Conservation (phyloP, 2,797 vertebrate genomes). For the Gadopsis bispinosus region DNA sequence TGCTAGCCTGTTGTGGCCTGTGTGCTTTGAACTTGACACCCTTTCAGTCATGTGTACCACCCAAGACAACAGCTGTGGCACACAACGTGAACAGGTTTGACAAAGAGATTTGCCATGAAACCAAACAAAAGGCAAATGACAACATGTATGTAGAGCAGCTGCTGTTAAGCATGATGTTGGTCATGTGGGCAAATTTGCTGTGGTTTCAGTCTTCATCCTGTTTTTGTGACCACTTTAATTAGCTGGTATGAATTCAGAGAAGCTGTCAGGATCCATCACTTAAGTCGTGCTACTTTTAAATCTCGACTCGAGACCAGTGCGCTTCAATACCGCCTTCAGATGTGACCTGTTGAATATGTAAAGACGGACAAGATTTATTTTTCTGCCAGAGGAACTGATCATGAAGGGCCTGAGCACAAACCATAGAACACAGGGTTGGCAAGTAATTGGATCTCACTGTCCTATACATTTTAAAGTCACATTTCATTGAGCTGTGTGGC, state of each 20-base stretch:
- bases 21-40: slow-evolving; percentile 62
- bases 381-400: slow-evolving; percentile 1
- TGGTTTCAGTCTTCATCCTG: slow-evolving; percentile 8
- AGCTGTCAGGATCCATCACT: slow-evolving; percentile 11
- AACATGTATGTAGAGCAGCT: neutral
- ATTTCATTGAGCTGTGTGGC: slow-evolving; percentile 1
- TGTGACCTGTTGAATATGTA: slow-evolving; percentile 15
- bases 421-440: neutral
- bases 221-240: neutral
- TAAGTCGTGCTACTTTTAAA: slow-evolving; percentile 11
- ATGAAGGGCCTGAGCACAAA: neutral
- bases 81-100: slow-evolving; percentile 25
- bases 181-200: neutral
- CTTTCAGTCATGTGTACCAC: slow-evolving; percentile 51
- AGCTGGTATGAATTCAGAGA: neutral
- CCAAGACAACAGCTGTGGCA: slow-evolving; percentile 44
- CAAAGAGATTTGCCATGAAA: slow-evolving; percentile 21
- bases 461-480: neutral
- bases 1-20: slow-evolving; percentile 29
- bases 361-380: slow-evolving; percentile 5
- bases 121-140: slow-evolving; percentile 11
- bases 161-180: neutral
- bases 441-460: neutral
- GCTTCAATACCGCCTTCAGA: slow-evolving; percentile 22
- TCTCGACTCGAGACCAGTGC: neutral